Percentiles rank a stretch among this genome's conserved stretches.
These are phyloP conservation scores for Blennius ocellaris DNA, from an alignment of 2,113 vertebrate genomes.

Conservation along the genomic window DNA sequence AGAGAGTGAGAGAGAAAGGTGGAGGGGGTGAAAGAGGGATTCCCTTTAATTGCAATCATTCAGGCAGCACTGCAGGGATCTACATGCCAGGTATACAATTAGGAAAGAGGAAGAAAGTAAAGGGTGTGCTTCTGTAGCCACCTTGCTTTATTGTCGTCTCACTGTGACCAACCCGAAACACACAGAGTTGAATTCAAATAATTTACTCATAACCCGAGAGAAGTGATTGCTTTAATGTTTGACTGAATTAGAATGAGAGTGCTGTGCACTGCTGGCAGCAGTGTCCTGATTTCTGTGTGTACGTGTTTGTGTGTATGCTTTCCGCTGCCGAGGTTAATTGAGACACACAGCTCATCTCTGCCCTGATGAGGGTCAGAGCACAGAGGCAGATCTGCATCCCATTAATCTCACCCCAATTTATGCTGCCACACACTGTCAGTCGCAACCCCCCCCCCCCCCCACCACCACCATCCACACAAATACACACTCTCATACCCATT, in stretches of 20 bases:
- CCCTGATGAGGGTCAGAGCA: conserved; percentile 83
- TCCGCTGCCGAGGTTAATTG: conserved; percentile 79
- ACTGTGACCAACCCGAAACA: neutral
- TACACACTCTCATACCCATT: conserved; percentile 56
- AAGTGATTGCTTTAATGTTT: neutral
- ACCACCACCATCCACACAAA: conserved; percentile 32
- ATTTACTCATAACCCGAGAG: neutral
- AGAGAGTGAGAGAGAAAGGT: conserved; percentile 21
- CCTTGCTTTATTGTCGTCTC: conserved; percentile 17
- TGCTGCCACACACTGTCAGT: conserved; percentile 79
- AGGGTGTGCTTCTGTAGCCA: neutral
- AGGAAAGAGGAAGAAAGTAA: conserved; percentile 44
- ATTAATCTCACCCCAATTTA: conserved; percentile 83
- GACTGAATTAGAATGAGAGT: conserved; percentile 17
- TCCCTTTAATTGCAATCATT: conserved; percentile 87
- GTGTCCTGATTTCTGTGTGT: conserved; percentile 52
- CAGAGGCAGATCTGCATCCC: conserved; percentile 76
- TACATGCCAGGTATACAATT: conserved; percentile 79
- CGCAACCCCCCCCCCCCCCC: conserved; percentile 53
- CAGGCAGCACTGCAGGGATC: conserved; percentile 76
- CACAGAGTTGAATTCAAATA: neutral
- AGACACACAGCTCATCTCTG: conserved; percentile 82
- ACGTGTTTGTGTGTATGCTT: conserved; percentile 63
- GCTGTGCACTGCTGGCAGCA: neutral
- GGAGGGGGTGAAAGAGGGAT: conserved; percentile 64